A percentile compares a stretch with the other conserved stretches of the same genome.
Conservation (phyloP, 2,888 invertebrate genomes). For the Rutpela maculata region DNA sequence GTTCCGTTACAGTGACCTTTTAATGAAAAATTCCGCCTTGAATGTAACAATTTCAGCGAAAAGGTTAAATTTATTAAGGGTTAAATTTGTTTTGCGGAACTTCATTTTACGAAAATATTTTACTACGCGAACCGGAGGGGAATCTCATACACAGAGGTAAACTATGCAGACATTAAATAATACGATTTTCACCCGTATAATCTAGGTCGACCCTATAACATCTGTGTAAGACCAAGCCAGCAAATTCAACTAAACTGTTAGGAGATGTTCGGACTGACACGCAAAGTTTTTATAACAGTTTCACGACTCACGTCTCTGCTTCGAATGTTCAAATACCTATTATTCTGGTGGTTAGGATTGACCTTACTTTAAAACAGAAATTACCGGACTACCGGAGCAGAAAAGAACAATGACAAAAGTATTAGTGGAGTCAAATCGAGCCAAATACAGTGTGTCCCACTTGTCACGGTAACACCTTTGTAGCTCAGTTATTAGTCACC, state of each 20-base stretch:
- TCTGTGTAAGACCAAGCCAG: slow-evolving; percentile 14
- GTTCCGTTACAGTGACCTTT: neutral
- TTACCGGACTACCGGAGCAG: neutral
- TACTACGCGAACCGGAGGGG: neutral
- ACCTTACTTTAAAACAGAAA: neutral
- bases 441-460: no score
- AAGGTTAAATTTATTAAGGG: slow-evolving; percentile 13
- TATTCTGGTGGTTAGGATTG: neutral
- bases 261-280: slow-evolving; percentile 9
- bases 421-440: no score
- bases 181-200: slow-evolving; percentile 21
- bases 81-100: slow-evolving; percentile 1
- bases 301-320: slow-evolving; percentile 11
- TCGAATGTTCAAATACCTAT: neutral
- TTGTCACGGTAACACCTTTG: no score
- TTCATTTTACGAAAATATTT: slow-evolving; percentile 23
- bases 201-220: slow-evolving; percentile 25
- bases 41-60: neutral
- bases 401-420: no score
- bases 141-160: slow-evolving; percentile 18
- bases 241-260: slow-evolving; percentile 24
- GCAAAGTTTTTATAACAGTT: slow-evolving; percentile 14
- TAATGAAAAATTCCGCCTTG: neutral
- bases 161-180: slow-evolving; percentile 27
- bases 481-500: no score